Percentiles rank a stretch among this genome's conserved stretches.
phyloP scores from a whole-genome alignment of 2,113 vertebrate genomes.

The Psittacula cyanocephala region DNA sequence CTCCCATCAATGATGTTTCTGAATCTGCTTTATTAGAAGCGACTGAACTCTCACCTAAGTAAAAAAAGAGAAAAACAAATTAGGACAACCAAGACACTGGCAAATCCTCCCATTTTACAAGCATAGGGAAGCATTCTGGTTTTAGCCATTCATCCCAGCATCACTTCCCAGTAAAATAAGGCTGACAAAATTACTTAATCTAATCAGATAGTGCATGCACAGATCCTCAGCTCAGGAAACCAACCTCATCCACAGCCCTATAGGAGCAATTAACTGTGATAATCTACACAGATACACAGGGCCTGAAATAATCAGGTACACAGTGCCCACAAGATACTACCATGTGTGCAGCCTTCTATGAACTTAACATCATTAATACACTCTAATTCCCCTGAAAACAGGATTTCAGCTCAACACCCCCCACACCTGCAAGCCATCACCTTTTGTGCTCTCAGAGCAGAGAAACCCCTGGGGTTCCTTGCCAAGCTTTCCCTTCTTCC shows the following conservation, averaged over 20 bases:
- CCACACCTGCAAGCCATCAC: not conserved
- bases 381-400: not conserved
- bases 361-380: not conserved
- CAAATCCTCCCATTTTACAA: not conserved
- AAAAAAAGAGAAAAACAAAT: not conserved
- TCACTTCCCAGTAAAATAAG: fast-evolving
- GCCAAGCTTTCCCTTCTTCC: not conserved
- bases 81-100: not conserved
- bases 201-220: not conserved
- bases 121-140: not conserved
- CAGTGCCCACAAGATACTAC: not conserved
- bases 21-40: not conserved
- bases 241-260: not conserved
- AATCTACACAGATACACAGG: not conserved
- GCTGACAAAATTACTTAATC: not conserved
- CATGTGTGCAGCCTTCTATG: not conserved
- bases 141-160: not conserved
- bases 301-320: not conserved
- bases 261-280: not conserved
- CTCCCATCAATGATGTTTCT: slow-evolving; percentile 35
- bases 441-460: not conserved
- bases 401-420: not conserved
- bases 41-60: not conserved
- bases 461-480: not conserved
- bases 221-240: not conserved